Evolutionary conservation across 1,140 invertebrate genomes (phyloP).

Genomic region (Aporrectodea caliginosa): DNA sequence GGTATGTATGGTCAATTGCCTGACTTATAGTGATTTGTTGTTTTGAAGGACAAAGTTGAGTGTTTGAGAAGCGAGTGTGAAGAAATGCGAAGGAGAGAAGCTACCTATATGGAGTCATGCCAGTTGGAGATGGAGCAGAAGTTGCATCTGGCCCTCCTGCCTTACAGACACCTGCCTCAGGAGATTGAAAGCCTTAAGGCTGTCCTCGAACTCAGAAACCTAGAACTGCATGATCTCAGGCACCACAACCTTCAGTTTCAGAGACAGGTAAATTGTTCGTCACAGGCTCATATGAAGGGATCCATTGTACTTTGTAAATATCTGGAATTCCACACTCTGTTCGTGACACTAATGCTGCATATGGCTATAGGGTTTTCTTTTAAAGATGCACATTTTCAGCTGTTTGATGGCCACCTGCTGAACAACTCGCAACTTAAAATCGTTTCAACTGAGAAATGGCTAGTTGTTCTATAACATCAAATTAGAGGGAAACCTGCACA

Average conservation of each 20-base stretch:
- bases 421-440: no score
- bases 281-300: no score
- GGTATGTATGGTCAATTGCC: not conserved
- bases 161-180: slow-evolving; percentile 46
- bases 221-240: slow-evolving; percentile 50
- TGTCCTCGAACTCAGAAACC: slow-evolving; percentile 51
- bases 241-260: slow-evolving; percentile 44
- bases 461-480: no score
- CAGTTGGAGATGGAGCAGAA: slow-evolving; percentile 50
- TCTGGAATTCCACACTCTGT: no score
- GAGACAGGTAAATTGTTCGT: no score
- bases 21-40: not conserved
- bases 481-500: no score
- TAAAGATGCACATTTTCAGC: no score
- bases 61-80: slow-evolving; percentile 49
- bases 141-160: slow-evolving; percentile 38
- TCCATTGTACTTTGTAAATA: no score
- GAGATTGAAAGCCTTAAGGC: slow-evolving; percentile 52
- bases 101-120: slow-evolving; percentile 46
- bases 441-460: no score
- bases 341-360: no score
- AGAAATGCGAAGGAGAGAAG: slow-evolving; percentile 43
- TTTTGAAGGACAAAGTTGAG: slow-evolving; percentile 51
- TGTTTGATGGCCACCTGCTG: no score
- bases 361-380: no score